These are phyloP conservation scores for Cyanistes caeruleus DNA, from an alignment of 2,113 vertebrate species.

Conservation along the genomic window DNA sequence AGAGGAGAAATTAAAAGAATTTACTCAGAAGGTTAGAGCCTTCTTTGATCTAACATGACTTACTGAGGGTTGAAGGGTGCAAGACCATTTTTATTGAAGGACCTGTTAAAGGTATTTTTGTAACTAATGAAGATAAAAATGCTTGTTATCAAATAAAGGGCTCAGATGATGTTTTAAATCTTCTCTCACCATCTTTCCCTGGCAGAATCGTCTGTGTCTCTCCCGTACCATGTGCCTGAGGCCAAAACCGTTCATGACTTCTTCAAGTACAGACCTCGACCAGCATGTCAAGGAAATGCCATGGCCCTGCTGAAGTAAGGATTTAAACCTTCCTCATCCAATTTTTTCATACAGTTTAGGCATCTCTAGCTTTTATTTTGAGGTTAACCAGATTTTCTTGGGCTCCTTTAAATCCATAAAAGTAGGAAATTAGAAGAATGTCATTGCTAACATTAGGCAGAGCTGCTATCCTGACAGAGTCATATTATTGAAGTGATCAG, in stretches of 20 bases:
- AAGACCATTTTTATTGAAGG: not conserved
- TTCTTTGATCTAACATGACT: not conserved
- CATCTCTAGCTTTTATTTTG: not conserved
- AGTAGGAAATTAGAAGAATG: not conserved
- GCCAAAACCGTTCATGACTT: slow-evolving; percentile 91
- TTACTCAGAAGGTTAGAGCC: not conserved
- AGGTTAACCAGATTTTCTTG: not conserved
- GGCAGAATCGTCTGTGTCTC: slow-evolving; percentile 85
- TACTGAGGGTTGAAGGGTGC: not conserved
- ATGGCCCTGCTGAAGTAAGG: slow-evolving; percentile 93
- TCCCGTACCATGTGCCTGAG: slow-evolving; percentile 92
- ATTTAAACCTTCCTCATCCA: not conserved
- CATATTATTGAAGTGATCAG: rapidly evolving
- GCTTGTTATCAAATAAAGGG: not conserved
- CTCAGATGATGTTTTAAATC: not conserved
- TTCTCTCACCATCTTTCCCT: not conserved
- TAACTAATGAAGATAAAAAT: not conserved
- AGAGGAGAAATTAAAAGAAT: not conserved
- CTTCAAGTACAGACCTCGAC: slow-evolving; percentile 84
- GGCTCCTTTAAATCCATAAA: not conserved
- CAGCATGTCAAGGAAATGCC: slow-evolving; percentile 79
- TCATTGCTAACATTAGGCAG: not conserved
- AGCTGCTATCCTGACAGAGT: not conserved
- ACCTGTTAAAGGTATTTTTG: not conserved
- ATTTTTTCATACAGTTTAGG: not conserved